phyloP scores from a whole-genome alignment of 2,888 invertebrate genomes.

The Sepiola atlantica region DNA sequence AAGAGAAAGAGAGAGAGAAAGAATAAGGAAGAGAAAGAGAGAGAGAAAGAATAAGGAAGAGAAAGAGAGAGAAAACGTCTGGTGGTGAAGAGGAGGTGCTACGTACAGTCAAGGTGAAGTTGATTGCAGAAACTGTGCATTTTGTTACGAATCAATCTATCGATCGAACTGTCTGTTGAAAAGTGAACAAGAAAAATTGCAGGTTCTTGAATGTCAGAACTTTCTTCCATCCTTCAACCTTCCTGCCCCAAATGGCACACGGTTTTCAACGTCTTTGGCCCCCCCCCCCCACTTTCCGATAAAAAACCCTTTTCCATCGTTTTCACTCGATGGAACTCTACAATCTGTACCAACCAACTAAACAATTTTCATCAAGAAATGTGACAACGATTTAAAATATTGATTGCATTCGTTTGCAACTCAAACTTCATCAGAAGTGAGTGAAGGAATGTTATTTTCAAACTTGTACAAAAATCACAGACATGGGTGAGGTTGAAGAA shows the following conservation, averaged over 20 bases:
- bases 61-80: too few species aligned
- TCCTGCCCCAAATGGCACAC: not conserved
- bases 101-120: not conserved
- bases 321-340: not conserved
- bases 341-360: not conserved
- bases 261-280: not conserved
- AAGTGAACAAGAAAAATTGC: slow-evolving; percentile 32
- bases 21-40: too few species aligned
- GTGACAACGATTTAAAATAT: not conserved
- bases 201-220: slow-evolving; percentile 32
- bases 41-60: too few species aligned
- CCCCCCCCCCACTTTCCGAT: not conserved
- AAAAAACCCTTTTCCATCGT: not conserved
- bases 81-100: not conserved
- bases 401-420: not conserved
- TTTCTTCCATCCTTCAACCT: not conserved
- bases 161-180: not conserved
- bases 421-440: too few species aligned
- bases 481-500: too few species aligned
- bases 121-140: not conserved
- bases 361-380: not conserved
- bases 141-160: slow-evolving; percentile 32
- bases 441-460: too few species aligned
- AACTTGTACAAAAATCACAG: too few species aligned
- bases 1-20: too few species aligned